These are phyloP conservation scores for Drosophila dives DNA, from an alignment of 2,888 invertebrate genomes.

Conservation along the genomic window DNA sequence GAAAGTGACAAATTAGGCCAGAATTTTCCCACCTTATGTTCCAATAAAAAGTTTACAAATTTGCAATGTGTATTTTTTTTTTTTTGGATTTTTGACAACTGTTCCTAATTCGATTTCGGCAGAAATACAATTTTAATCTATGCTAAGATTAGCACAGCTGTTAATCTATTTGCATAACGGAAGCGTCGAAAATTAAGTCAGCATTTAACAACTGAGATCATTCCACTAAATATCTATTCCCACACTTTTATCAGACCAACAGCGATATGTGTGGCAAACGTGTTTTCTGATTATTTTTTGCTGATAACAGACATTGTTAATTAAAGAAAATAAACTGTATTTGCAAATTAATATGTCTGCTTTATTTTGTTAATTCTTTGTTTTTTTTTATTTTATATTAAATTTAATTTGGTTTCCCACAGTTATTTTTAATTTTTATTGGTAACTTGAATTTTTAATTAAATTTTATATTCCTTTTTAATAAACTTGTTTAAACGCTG, in stretches of 20 bases:
- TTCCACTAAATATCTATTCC: constrained; percentile 31
- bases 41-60: constrained; percentile 27
- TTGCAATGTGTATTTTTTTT: neutral
- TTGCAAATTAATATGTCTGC: neutral
- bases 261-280: constrained; percentile 25
- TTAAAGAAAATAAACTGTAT: neutral
- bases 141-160: neutral
- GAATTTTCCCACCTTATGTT: constrained; percentile 60
- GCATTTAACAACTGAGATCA: constrained; percentile 36
- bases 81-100: constrained; percentile 19
- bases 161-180: constrained; percentile 28
- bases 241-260: constrained; percentile 40
- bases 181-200: constrained; percentile 1
- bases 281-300: constrained; percentile 12
- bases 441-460: neutral
- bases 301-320: constrained; percentile 3
- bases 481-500: no score
- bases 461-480: neutral
- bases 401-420: neutral
- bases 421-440: neutral
- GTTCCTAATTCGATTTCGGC: neutral
- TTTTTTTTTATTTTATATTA: neutral
- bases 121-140: neutral
- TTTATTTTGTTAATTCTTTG: neutral
- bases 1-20: constrained; percentile 52